phyloP scores from a whole-genome alignment of 2,888 invertebrate genomes.

The Ceriagrion tenellum region DNA sequence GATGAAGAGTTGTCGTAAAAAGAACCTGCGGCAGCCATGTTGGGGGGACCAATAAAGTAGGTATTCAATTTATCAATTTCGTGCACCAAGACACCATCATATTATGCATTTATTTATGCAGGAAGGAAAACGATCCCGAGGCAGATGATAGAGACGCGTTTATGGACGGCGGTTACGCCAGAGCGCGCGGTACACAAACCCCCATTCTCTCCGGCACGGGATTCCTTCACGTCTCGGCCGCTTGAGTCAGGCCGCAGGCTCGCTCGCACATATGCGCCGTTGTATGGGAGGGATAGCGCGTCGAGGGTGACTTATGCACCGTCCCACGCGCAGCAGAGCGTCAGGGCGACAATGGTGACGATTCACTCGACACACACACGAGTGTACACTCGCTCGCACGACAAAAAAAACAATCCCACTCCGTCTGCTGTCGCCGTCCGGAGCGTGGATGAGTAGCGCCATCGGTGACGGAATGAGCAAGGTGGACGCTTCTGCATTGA shows the following conservation, averaged over 20 bases:
- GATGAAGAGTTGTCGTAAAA: too few species aligned
- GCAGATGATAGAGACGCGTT: neutral
- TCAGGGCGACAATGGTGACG: conserved; percentile 23
- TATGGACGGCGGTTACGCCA: neutral
- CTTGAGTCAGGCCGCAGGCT: conserved; percentile 35
- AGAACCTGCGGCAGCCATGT: too few species aligned
- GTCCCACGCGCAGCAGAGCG: neutral
- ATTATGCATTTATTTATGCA: too few species aligned
- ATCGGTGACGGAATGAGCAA: neutral
- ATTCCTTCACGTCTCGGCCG: conserved; percentile 17
- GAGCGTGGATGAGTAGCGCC: neutral
- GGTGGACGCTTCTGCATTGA: neutral
- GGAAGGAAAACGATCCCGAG: neutral
- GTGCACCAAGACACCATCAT: too few species aligned
- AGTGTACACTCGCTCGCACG: too few species aligned
- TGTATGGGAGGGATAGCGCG: too few species aligned
- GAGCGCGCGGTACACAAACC: neutral
- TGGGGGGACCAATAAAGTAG: too few species aligned
- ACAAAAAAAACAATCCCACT: conserved; percentile 7
- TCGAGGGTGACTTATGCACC: neutral
- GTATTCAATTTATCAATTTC: too few species aligned
- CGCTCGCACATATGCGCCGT: neutral
- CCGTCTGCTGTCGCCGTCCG: neutral
- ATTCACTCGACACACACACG: neutral
- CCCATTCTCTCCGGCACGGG: neutral